Percentiles rank a stretch among this genome's conserved stretches.
These are phyloP conservation scores for Corbicula japonica DNA, from an alignment of 2,888 invertebrate genomes.

Conservation along the genomic window DNA sequence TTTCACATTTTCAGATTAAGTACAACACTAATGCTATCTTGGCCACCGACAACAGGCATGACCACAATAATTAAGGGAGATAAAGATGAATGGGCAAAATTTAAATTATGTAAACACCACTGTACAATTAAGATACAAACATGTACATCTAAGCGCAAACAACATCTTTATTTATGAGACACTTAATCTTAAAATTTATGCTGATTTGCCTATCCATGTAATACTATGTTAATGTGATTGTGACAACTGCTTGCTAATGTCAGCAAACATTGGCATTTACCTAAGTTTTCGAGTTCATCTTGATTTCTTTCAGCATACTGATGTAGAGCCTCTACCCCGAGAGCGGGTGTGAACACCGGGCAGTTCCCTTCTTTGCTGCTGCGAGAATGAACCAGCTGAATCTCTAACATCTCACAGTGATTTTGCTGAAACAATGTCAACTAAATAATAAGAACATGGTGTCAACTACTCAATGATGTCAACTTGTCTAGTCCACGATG, in stretches of 20 bases:
- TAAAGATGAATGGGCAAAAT: no score
- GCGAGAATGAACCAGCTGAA: constrained; percentile 89
- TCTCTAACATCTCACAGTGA: constrained; percentile 90
- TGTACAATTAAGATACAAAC: no score
- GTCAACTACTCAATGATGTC: no score
- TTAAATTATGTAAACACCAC: no score
- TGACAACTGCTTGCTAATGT: not conserved
- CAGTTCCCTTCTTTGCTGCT: constrained; percentile 88
- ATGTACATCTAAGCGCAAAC: no score
- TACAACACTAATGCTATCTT: no score
- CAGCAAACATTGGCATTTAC: constrained; percentile 54
- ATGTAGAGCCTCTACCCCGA: constrained; percentile 88
- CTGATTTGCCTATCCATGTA: not conserved
- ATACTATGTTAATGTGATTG: not conserved
- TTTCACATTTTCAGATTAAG: no score
- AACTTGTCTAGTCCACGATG: no score
- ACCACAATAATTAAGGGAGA: no score
- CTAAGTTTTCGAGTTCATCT: constrained; percentile 69
- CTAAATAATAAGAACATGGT: no score
- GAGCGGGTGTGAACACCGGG: constrained; percentile 86
- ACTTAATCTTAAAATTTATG: not conserved
- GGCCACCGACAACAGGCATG: no score
- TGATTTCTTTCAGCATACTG: constrained; percentile 88
- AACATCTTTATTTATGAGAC: no score
- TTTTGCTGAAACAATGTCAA: constrained; percentile 85